Conservation (phyloP, 2,888 invertebrate genomes). For the Drosophila quinaria region DNA sequence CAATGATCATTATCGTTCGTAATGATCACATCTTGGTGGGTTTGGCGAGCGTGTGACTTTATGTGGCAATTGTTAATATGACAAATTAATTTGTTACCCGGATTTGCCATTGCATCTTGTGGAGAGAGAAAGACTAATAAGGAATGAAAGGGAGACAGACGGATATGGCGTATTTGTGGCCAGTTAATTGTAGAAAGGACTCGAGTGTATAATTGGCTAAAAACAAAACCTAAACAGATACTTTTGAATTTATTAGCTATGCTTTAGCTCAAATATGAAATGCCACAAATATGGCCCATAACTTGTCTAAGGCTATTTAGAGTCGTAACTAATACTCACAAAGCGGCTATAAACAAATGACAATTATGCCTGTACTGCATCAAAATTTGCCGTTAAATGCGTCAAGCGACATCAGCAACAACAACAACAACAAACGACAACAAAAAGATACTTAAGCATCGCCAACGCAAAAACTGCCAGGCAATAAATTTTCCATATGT, state of each 20-base stretch:
- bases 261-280: background rate
- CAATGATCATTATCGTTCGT: slow-evolving; percentile 20
- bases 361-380: slow-evolving; percentile 58
- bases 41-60: slow-evolving; percentile 75
- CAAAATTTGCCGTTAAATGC: slow-evolving; percentile 56
- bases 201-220: slow-evolving; percentile 14
- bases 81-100: slow-evolving; percentile 83
- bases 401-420: background rate
- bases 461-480: slow-evolving; percentile 63
- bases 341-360: slow-evolving; percentile 49
- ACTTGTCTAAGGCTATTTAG: slow-evolving; percentile 32
- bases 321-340: slow-evolving; percentile 31
- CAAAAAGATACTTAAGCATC: slow-evolving; percentile 28
- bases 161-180: slow-evolving; percentile 40
- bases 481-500: slow-evolving; percentile 67
- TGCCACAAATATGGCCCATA: slow-evolving; percentile 6
- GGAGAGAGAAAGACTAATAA: too few relatives aligned
- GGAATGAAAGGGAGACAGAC: slow-evolving; percentile 8
- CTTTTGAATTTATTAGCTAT: background rate
- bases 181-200: slow-evolving; percentile 34
- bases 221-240: background rate
- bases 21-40: slow-evolving; percentile 41
- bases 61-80: slow-evolving; percentile 76
- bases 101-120: slow-evolving; percentile 54
- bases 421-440: background rate